Conservation (phyloP, 2,888 invertebrate genomes). For the Papilio demoleus region DNA sequence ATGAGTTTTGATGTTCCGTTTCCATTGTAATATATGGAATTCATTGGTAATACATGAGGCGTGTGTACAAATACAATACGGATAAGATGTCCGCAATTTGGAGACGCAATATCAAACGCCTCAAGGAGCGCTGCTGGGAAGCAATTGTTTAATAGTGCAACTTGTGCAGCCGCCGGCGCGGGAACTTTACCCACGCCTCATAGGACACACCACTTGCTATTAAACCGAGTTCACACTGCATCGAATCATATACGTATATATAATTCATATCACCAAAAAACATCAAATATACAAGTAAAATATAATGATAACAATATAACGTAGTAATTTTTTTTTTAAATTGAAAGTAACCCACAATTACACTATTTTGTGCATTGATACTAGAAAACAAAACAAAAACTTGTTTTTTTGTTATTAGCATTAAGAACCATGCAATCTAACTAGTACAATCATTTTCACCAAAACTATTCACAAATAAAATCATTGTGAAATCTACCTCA, state of each 20-base stretch:
- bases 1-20: no score
- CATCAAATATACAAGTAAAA: no score
- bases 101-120: conserved; percentile 37
- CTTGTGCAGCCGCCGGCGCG: conserved; percentile 44
- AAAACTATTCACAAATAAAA: background rate
- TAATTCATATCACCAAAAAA: no score
- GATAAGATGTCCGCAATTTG: conserved; percentile 29
- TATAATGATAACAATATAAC: no score
- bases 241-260: background rate
- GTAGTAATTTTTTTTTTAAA: no score
- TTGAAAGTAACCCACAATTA: no score
- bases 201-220: background rate
- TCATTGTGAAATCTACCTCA: conserved; percentile 12
- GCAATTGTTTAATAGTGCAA: conserved; percentile 45
- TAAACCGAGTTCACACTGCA: conserved; percentile 5
- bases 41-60: conserved; percentile 14
- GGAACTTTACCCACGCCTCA: conserved; percentile 40
- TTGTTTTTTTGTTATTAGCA: no score
- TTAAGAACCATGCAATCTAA: background rate
- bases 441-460: background rate
- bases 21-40: conserved; percentile 1
- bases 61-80: conserved; percentile 27
- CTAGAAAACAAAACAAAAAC: no score
- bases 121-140: conserved; percentile 22
- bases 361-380: no score